Evolutionary conservation across 2,797 vertebrate species (phyloP).

Genomic region (Picus viridis): DNA sequence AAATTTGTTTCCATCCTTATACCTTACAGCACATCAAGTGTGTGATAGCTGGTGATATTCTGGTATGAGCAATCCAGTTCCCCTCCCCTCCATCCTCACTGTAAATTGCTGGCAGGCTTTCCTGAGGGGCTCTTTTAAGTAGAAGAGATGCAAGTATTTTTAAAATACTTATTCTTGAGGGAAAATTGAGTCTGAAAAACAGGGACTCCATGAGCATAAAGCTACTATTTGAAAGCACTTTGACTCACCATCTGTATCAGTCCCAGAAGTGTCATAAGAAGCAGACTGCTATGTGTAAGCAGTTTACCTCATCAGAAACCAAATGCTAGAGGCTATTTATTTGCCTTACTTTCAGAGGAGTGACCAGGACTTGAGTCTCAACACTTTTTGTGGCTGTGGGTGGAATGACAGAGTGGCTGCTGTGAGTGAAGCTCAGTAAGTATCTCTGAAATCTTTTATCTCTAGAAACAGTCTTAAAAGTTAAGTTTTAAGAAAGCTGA

Average conservation of each 20-base stretch:
- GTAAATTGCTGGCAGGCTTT: not conserved
- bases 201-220: not conserved
- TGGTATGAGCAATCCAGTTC: not conserved
- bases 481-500: not conserved
- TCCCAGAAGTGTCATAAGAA: not conserved
- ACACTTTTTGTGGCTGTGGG: not conserved
- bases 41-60: not conserved
- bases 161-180: not conserved
- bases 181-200: not conserved
- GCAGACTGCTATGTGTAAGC: not conserved
- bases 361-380: not conserved
- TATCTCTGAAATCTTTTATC: not conserved
- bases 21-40: not conserved
- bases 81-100: not conserved
- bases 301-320: conserved; percentile 27
- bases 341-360: not conserved
- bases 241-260: not conserved
- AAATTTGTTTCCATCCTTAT: not conserved
- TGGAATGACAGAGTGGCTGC: not conserved
- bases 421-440: not conserved
- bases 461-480: not conserved
- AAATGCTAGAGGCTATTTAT: conserved; percentile 10
- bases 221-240: conserved; percentile 13
- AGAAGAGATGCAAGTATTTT: not conserved
- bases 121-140: not conserved